Evolutionary conservation across 2,888 invertebrate species (phyloP).

Genomic region (Xestobium rufovillosum): DNA sequence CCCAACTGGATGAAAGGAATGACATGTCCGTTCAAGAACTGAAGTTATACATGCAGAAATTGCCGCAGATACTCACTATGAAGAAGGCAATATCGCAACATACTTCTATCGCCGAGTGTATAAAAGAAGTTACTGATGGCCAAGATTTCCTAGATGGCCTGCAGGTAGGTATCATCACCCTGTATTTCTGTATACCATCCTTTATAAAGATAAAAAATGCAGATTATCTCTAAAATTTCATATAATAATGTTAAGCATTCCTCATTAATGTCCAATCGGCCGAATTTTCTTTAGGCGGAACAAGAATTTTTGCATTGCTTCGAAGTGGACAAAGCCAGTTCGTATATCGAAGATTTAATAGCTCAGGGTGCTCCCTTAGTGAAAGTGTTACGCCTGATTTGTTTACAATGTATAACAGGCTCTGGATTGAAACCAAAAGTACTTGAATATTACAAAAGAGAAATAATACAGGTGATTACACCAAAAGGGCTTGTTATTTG

Average conservation of each 20-base stretch:
- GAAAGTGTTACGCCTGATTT: conserved; percentile 81
- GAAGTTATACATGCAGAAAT: conserved; percentile 82
- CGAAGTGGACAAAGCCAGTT: conserved; percentile 81
- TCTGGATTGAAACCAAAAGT: conserved; percentile 90
- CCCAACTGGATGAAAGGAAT: conserved; percentile 77
- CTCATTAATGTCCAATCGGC: no score
- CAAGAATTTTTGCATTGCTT: conserved; percentile 89
- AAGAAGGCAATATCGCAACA: conserved; percentile 83
- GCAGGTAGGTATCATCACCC: conserved; percentile 34
- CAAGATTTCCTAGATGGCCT: conserved; percentile 40
- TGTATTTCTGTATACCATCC: no score
- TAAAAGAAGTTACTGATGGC: conserved; percentile 68
- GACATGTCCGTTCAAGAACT: conserved; percentile 92
- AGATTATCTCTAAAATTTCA: background rate
- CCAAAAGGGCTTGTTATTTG: background rate
- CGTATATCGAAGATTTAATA: conserved; percentile 89
- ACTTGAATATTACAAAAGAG: conserved; percentile 56
- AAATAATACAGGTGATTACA: conserved; percentile 45
- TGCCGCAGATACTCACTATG: conserved; percentile 80
- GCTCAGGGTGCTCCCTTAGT: conserved; percentile 73
- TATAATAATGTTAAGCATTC: background rate
- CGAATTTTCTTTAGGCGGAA: conserved; percentile 54
- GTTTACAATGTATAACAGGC: conserved; percentile 86
- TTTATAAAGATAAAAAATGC: background rate
- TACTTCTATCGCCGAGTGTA: conserved; percentile 87